phyloP scores from a whole-genome alignment of 2,888 invertebrate genomes.

The Apodemia zela region DNA sequence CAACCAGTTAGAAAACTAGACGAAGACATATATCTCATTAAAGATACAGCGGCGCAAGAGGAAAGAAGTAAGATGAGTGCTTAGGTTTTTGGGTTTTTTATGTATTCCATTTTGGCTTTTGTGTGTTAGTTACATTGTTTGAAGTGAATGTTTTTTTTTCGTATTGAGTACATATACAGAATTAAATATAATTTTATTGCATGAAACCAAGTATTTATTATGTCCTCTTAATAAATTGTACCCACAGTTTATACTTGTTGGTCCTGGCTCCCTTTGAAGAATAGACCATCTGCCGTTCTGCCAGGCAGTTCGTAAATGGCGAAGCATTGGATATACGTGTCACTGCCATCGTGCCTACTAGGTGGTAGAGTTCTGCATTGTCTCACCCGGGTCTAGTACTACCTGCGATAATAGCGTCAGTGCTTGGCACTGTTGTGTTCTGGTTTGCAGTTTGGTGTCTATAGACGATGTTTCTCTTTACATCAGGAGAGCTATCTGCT shows the following conservation, averaged over 20 bases:
- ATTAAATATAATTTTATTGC: not conserved
- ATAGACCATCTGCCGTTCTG: too few species aligned
- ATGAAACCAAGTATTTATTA: not conserved
- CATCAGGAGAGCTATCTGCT: too few species aligned
- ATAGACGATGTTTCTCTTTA: too few species aligned
- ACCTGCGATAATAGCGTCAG: too few species aligned
- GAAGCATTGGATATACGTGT: too few species aligned
- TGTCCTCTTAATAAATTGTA: not conserved
- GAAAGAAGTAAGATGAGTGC: not conserved
- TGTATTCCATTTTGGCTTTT: not conserved
- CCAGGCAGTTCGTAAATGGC: too few species aligned
- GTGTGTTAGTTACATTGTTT: not conserved
- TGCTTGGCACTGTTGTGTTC: too few species aligned
- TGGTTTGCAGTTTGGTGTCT: too few species aligned
- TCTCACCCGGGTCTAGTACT: too few species aligned
- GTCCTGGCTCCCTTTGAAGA: too few species aligned
- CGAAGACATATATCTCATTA: not conserved
- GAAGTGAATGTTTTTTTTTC: not conserved
- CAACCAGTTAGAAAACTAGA: slow-evolving; percentile 33
- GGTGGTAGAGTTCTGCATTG: too few species aligned
- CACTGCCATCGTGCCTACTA: too few species aligned
- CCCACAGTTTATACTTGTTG: not conserved
- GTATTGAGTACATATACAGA: slow-evolving; percentile 6
- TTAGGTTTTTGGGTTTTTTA: not conserved
- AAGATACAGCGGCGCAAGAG: not conserved